Evolutionary conservation across 2,888 invertebrate species (phyloP), one percentile per base, ranked within the genome.

Genomic region (Acrobasis repandana): DNA sequence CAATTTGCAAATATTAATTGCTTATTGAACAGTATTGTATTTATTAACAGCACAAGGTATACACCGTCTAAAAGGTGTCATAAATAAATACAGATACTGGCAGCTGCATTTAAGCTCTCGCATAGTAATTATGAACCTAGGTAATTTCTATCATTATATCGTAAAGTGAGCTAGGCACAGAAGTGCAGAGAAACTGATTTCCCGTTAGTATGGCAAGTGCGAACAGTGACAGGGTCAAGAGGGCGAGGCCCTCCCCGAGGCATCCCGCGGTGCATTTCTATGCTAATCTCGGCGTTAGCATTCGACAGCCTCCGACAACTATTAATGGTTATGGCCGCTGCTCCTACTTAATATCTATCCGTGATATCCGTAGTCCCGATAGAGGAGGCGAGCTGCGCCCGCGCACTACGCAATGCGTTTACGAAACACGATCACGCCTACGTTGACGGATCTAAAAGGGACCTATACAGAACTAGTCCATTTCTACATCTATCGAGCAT

Each of bases 401-500:
- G 82, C 83, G 82, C 82, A 83, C 77, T 71, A 77, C 78, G 85
- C 85, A 85, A 83, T 78, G 77, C 76, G 74, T 80, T 90, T 89
- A 88, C 88, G 86, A 86, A 90, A 90, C 80, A 73, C 71, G 76
- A 76, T 77, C 68, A 83, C 90, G 84, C 91, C 90, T 82, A 90
- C 91, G 82, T 75, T 68, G 65, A 76, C 72, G 65, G 70, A 76
- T 80, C 79, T 79, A 73, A 67, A 77, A 77, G 82, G 76, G 82
- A 76, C 67, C 63, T 63, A 83, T 82, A 83, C 77, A 82, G 78
- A 88, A 88, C 90, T 90, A 88, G 90, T 89, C 85, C 85, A 86
- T 83, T 89, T 85, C 87, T 88, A 86, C 82, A 86, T 89, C 86
- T 87, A 90, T 88, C 83, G 83, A 77, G 90, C 88, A 92, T 92